phyloP scores from a whole-genome alignment of 2,797 vertebrate species.

The Melanotaenia pygmaea region DNA sequence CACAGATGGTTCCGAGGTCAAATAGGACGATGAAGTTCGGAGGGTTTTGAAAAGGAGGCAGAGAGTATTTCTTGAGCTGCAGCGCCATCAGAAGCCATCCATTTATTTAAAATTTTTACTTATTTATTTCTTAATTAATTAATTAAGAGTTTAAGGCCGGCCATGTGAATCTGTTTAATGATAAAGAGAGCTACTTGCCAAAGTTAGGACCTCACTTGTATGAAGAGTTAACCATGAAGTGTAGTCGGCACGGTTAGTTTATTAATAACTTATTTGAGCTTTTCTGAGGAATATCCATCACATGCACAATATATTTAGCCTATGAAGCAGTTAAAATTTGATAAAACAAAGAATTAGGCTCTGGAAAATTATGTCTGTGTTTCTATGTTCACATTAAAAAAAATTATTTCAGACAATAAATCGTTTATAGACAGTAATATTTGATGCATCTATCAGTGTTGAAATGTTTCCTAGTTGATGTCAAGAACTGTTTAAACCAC shows the following conservation, averaged over 20 bases:
- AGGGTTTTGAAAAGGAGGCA: slow-evolving; percentile 6
- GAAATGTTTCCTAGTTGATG: no score
- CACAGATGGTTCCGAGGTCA: slow-evolving; percentile 5
- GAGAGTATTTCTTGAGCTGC: neutral
- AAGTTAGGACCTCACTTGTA: neutral
- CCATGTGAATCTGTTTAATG: slow-evolving; percentile 2
- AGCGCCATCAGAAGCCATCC: no score
- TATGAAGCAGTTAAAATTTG: neutral
- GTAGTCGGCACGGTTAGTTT: neutral
- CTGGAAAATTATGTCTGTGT: neutral
- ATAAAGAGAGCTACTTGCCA: neutral
- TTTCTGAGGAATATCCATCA: neutral
- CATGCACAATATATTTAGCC: neutral
- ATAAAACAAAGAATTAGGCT: neutral
- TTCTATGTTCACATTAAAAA: no score
- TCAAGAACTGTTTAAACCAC: no score
- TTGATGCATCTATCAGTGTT: no score
- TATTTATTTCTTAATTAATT: no score
- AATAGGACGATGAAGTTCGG: neutral
- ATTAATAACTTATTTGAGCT: neutral
- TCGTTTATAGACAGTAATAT: no score
- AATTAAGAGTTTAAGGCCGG: neutral
- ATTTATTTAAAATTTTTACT: no score
- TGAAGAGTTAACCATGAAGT: neutral
- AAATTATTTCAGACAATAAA: no score